Conservation (phyloP, 2,888 invertebrate genomes). For the Mesorhabditis spiculigera region DNA sequence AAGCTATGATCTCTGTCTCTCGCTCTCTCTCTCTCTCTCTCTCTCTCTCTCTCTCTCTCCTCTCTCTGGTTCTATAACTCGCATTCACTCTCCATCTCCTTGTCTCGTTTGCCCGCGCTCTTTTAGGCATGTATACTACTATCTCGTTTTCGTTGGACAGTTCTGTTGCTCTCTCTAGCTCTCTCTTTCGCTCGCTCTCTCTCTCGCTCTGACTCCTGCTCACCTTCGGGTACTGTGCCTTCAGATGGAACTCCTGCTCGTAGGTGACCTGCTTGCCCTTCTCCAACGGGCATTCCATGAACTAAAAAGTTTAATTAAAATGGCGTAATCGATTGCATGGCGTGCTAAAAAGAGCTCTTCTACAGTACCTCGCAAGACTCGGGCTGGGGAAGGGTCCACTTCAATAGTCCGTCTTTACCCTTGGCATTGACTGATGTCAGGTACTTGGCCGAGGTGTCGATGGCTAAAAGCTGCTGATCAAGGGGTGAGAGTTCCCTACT, state of each 20-base stretch:
- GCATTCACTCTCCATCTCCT: no score
- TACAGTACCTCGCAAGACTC: background rate
- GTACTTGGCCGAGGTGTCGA: background rate
- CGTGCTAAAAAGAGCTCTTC: background rate
- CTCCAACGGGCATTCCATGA: background rate
- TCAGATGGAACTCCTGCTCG: slow-evolving; percentile 1
- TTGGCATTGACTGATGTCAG: background rate
- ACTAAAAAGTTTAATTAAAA: background rate
- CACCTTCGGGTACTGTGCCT: slow-evolving; percentile 2
- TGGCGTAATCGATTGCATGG: background rate
- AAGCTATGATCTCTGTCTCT: no score
- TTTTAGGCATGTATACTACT: no score
- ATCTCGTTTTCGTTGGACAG: no score
- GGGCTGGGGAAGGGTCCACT: background rate
- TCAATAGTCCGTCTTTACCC: background rate
- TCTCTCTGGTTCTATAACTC: no score
- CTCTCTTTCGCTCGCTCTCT: no score
- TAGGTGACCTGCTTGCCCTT: background rate
- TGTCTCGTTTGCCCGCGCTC: no score
- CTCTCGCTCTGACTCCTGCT: background rate
- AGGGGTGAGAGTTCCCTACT: background rate
- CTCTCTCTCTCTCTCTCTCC: no score
- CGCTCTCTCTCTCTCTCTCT: no score
- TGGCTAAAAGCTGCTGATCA: background rate
- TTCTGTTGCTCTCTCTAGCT: no score